Base-by-base conservation (phyloP, 92 coral and sea anemone genomes). In the Virgularia gustaviana region DNA sequence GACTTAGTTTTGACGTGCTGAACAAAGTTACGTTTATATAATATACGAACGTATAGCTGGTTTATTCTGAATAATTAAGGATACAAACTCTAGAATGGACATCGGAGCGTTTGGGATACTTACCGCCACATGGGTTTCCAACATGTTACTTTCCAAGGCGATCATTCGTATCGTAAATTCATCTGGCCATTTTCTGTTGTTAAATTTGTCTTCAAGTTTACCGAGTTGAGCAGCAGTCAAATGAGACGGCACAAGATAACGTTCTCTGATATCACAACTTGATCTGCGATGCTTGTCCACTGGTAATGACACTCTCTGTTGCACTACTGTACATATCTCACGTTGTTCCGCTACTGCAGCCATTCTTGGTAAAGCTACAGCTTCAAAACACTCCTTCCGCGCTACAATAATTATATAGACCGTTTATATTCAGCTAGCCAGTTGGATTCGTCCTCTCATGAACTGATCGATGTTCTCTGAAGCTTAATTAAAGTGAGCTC, bases 111-210 rank as follows among this genome's bases (percentile, higher is more conserved):
- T n/a, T n/a, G n/a, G n/a, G n/a, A n/a, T n/a, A 36, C 85, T 4
- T 77, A 85, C 95, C 95, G 86, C 83, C 0, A 88, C 88, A 68
- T 88, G 89, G 41, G 70, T 72, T 51, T 65, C 73, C 0, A 66
- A 70, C 82, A 88, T 71, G 61, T 88, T 88, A 70, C 95, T 65
- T 35, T 88, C 95, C 83, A 88, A 78, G 4, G 89, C 95, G 47
- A 88, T 82, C 53, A 88, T 79, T 61, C 79, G 80, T 34, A 88
- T 66, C 16, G 77, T 83, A 27, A 83, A 68, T 51, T 61, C 83
- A 65, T 88, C 95, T 11, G 90, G 95, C 95, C 95, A 88, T 75
- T 88, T 88, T 47, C 86, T 88, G 38, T 85, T 75, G 36, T 73
- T 55, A 70, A 88, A 88, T 58, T 76, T 82, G 70, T 81, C 83